These are phyloP conservation scores for Dendrophyllia cribrosa DNA, from an alignment of 64 coral and sea anemone genomes.

Conservation along the genomic window DNA sequence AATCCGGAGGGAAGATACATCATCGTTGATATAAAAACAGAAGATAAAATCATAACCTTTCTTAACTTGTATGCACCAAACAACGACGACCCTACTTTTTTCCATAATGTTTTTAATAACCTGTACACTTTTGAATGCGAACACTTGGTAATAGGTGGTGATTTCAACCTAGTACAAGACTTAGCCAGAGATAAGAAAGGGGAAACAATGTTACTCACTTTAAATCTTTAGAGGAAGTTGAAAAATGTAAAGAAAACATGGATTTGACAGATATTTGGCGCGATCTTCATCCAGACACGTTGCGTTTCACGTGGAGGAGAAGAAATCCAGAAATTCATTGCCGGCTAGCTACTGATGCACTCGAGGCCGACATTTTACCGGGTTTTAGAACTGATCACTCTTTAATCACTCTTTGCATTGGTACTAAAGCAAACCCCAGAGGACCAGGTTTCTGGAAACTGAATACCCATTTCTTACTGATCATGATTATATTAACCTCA, in stretches of 20 bases:
- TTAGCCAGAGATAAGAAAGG: background rate
- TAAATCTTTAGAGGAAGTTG: background rate
- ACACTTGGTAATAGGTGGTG: constrained; percentile 9
- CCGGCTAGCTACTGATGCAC: background rate
- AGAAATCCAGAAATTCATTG: constrained; percentile 19
- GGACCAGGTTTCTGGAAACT: constrained; percentile 34
- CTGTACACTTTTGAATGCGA: constrained; percentile 8
- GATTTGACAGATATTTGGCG: constrained; percentile 27
- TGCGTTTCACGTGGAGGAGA: constrained; percentile 18
- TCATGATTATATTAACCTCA: background rate
- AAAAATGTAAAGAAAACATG: background rate
- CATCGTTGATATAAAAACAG: constrained; percentile 8
- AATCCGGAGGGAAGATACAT: constrained; percentile 2
- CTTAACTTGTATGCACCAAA: constrained; percentile 35
- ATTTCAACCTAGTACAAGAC: constrained; percentile 38
- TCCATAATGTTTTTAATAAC: background rate
- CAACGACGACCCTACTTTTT: constrained; percentile 13
- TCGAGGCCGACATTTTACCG: constrained; percentile 13
- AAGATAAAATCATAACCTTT: background rate
- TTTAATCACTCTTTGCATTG: background rate
- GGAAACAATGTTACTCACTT: background rate
- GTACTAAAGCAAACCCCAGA: too few species aligned
- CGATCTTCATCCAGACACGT: background rate
- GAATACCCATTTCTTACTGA: constrained; percentile 19
- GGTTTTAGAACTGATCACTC: constrained; percentile 44